These are phyloP conservation scores for Leptura quadrifasciata DNA, from an alignment of 2,888 invertebrate species.

Conservation along the genomic window DNA sequence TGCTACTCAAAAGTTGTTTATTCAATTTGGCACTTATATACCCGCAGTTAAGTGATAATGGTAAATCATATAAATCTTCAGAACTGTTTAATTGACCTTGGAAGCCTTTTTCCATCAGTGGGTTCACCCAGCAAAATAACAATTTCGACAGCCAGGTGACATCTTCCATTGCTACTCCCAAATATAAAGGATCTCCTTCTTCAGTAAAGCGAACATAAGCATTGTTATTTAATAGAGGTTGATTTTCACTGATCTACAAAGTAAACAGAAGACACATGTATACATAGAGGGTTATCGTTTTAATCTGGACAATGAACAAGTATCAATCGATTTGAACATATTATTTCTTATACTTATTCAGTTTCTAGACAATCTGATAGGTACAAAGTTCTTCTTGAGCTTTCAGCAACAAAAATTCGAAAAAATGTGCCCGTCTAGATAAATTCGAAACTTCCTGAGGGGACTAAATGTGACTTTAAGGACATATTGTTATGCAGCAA, in stretches of 20 bases:
- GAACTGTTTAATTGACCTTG: conserved; percentile 82
- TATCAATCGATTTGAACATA: too few species aligned
- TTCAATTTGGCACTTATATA: conserved; percentile 79
- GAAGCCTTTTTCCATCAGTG: conserved; percentile 88
- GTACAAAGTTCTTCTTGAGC: too few species aligned
- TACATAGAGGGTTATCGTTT: too few species aligned
- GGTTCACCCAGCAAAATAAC: conserved; percentile 92
- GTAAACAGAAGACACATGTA: conserved; percentile 25
- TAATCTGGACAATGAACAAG: too few species aligned
- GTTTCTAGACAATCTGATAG: too few species aligned
- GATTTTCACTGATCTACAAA: conserved; percentile 64
- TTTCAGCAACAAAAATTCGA: too few species aligned
- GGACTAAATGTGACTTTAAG: too few species aligned
- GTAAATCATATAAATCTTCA: conserved; percentile 91
- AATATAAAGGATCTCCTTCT: conserved; percentile 80
- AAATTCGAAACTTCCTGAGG: too few species aligned
- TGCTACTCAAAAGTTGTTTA: conserved; percentile 70
- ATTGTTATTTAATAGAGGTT: conserved; percentile 66
- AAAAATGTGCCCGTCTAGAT: too few species aligned
- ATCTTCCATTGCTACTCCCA: conserved; percentile 90
- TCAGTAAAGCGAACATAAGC: conserved; percentile 82
- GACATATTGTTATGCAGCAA: too few species aligned
- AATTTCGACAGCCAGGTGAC: conserved; percentile 82
- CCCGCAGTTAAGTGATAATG: conserved; percentile 79
- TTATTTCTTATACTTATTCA: too few species aligned